Evolutionary conservation across 2,888 invertebrate genomes (phyloP).

Genomic region (Drosophila mayaguana): DNA sequence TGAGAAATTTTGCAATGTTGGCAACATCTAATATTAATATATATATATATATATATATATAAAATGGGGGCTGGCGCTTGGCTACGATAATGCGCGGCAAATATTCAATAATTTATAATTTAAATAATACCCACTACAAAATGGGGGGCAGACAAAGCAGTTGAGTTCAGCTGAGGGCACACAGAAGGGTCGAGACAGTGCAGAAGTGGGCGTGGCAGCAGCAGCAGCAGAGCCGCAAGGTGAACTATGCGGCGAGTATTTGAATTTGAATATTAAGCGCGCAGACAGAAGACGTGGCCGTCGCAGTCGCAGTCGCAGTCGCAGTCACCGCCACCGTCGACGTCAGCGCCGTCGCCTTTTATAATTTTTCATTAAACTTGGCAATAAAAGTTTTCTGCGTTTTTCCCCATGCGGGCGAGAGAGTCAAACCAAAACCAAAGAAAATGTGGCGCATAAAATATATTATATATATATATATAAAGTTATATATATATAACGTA

Average conservation of each 20-base stretch:
- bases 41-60: conserved; percentile 45
- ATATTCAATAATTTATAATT: conserved; percentile 81
- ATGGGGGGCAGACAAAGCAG: conserved; percentile 46
- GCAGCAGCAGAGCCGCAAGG: conserved; percentile 57
- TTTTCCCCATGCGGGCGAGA: conserved; percentile 65
- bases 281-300: conserved; percentile 35
- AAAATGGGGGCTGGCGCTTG: conserved; percentile 36
- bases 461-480: conserved; percentile 28
- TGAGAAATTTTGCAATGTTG: conserved; percentile 63
- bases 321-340: conserved; percentile 33
- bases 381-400: conserved; percentile 80
- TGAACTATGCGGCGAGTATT: conserved; percentile 66
- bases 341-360: conserved; percentile 68
- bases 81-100: conserved; percentile 61
- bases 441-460: conserved; percentile 55
- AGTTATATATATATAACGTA: conserved; percentile 60
- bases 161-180: conserved; percentile 24
- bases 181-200: conserved; percentile 17
- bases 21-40: conserved; percentile 78
- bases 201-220: conserved; percentile 1
- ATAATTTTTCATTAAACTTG: conserved; percentile 84
- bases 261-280: conserved; percentile 70
- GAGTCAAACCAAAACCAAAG: conserved; percentile 26
- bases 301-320: conserved; percentile 9
- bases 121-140: conserved; percentile 79